Conservation (phyloP, 2,888 invertebrate species). For the Cinara cedri region DNA sequence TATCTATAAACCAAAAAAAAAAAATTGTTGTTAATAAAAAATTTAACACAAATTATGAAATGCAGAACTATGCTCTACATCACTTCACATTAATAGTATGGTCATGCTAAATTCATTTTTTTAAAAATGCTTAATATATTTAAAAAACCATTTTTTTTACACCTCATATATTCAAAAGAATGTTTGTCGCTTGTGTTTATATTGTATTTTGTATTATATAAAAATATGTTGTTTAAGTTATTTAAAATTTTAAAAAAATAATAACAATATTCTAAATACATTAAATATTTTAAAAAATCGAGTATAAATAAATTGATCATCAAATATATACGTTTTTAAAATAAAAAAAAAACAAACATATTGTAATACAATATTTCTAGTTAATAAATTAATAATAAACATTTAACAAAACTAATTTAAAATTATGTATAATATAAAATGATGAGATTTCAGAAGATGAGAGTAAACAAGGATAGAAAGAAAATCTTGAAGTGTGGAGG, state of each 20-base stretch:
- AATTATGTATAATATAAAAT: not conserved
- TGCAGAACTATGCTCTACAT: not conserved
- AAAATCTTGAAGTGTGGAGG: no score
- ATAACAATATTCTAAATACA: not conserved
- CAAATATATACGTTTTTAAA: not conserved
- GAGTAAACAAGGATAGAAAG: no score
- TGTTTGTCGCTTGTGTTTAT: no score
- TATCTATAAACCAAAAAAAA: slow-evolving; percentile 32
- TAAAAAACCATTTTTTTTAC: no score
- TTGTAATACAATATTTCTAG: not conserved
- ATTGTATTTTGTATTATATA: not conserved
- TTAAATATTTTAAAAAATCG: not conserved
- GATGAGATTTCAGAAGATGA: no score
- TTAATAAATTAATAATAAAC: not conserved
- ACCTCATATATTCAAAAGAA: no score
- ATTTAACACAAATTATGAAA: not conserved
- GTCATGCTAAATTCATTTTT: not conserved
- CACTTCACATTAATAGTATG: not conserved
- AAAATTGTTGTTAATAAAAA: not conserved
- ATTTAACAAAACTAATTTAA: not conserved
- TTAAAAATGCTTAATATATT: no score
- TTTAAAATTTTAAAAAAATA: not conserved
- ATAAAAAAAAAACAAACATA: not conserved
- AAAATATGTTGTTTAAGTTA: not conserved
- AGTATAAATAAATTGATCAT: not conserved